Evolutionary conservation across 2,797 vertebrate genomes (phyloP), one percentile per base, ranked within the genome.

Genomic region (Paramormyrops hopkinsi): DNA sequence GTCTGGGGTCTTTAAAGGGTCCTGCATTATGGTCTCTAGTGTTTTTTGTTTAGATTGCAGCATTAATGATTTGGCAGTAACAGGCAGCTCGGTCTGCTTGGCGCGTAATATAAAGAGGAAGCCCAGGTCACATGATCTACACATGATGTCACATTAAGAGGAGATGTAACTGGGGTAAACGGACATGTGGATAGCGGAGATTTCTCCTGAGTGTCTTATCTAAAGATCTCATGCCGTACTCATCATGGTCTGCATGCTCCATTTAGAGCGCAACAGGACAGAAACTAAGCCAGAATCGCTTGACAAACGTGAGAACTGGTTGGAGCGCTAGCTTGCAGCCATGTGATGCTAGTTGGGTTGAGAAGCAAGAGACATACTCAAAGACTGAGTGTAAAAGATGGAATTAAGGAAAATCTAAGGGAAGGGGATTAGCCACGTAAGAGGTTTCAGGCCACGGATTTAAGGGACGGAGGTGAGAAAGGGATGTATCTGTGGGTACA

Each of bases 401-500:
- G 33, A 14, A 37, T 17, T 73, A 73, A 37, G 69, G 14, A 41
- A 12, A 76, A 37, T 14, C 12, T 5, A 19, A 76, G 33, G 69
- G 14, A 41, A 14, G 69, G 33, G 69, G 14, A 76, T 37, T 17
- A 14, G 33, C 69, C 2, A 19, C 41, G 33, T 41, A 17, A 76
- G 33, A 76, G 25, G 9, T 25, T 33, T 69, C 62, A 37, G 33
- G 69, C 6, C 69, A 6, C 1, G n/a, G 69, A 76, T 76, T 44
- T 41, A n/a, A 44, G 17, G 17, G 37, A 79, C 2, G 4, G 50
- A 41, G 79, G 2, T 54, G 51, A 79, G 89, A 90, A 89, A 90
- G 14, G 91, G 89, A 88, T 83, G 59, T 90, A 89, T 44, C 82
- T 46, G 86, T 65, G 37, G 88, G 89, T 87, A 62, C 82, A 90